Base-by-base conservation (phyloP, 2,888 invertebrate genomes). In the Brenthis daphne region DNA sequence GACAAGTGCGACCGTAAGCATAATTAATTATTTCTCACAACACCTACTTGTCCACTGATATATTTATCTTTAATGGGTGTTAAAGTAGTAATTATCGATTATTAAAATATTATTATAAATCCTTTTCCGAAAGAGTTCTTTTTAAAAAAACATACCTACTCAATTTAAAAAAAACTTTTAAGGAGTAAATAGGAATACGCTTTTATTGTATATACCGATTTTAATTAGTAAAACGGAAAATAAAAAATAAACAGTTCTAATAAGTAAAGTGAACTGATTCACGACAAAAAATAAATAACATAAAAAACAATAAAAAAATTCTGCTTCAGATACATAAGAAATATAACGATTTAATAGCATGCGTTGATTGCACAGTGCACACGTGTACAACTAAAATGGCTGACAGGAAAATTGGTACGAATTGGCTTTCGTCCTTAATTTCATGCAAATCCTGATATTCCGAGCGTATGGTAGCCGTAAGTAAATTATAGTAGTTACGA, bases 341-440 rank as follows among this genome's bases (percentile, higher is more conserved):
- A 43, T 24, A 65, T 57, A 24, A 24, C 29, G 53, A 43, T 57
- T 24, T 66, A 60, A 54, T 54, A 48, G 54, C 66, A 60, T 24
- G 48, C 29, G 16, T 43, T 43, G 14, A 5, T 54, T 54, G 14
- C 43, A 58, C 54, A 5, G 47, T 54, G 20, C 43, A 58, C 54
- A 48, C 33, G 60, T 55, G 60, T 48, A 20, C 50, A 65, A 57
- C 53, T 14, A 43, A 69, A 56, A 60, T 51, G 60, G 65, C 60
- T 60, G 65, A 65, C 68, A 58, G 57, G 43, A 58, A 68, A 65
- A 65, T 66, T 68, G 50, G 60, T 33, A 51, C 65, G 29, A 68
- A 65, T 60, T 16, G 48, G 20, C 55, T 58, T n/a, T 37, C 43
- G 29, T 14, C 50, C 20, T 65, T 24, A 65, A 43, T 65, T 60